Evolutionary conservation across 2,888 invertebrate species (phyloP), one percentile per base, ranked within the genome.

Genomic region (Phyllotreta cruciferae): DNA sequence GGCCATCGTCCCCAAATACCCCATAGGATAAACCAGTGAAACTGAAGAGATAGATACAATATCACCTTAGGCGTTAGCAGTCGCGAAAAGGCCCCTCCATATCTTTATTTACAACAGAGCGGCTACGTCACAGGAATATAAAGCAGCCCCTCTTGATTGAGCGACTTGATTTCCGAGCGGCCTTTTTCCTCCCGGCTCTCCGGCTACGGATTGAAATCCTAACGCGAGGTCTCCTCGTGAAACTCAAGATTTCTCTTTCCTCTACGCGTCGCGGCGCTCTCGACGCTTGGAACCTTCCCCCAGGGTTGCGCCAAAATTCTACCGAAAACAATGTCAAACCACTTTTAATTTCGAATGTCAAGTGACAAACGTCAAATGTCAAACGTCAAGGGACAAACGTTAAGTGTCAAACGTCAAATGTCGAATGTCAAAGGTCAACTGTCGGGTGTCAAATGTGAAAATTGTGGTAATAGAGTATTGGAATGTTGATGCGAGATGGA

Each of bases 21-120:
- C 52, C 50, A 49, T 55, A 44, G 50, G 38, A 56, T 47, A 53
- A 56, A 66, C 64, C 66, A 63, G 66, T 64, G 60, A 62, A 66
- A 68, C 64, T 62, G 66, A 52, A 62, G 58, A 66, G 64, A 53
- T 62, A 41, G 54, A 24, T 53, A 64, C 62, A 62, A 52, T 65
- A 68, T 68, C 64, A 56, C 64, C 66, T 60, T 56, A 57, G 62
- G 66, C 62, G 64, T 41, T 45, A 63, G 60, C 45, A 44, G 58
- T 60, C 52, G 52, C 52, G 14, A 36, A 76, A 72, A 75, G 74
- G 74, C 72, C 74, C 74, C 76, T 73, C 78, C 80, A 81, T 81
- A 82, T 82, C 82, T 81, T 82, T 82, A 82, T 82, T 82, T 82
- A 82, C 80, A 80, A 78, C 80, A 77, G 75, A 74, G 74, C 74